Evolutionary conservation across 1,140 invertebrate species (phyloP), one percentile per base, ranked within the genome.

Genomic region (Eriocheir sinensis): DNA sequence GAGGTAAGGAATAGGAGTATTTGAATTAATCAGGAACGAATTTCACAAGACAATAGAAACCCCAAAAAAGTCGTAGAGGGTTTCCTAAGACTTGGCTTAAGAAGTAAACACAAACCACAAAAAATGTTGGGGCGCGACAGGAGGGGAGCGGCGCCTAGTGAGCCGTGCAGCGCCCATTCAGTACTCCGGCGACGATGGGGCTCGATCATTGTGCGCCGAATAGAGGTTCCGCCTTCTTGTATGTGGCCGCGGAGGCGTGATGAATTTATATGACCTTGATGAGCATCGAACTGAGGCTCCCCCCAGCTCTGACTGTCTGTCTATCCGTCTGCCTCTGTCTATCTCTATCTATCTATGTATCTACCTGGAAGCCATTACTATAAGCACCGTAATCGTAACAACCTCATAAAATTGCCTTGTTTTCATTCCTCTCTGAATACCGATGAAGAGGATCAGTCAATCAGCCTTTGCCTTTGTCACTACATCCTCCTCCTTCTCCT

Each of bases 321-420:
- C 83, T 40, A 15, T 40, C 83, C 30, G 15, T 40, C 34, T 41
- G 30, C 30, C 83, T 40, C 40, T 38, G 30, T 40, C 83, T 86
- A 15, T 86, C 83, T 40, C 36, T 86, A 15, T 86, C 83, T 40
- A 21, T 41, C 83, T 40, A 15, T 72, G n/a, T 86, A n/a, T 86
- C 83, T 41, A 0, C 36, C 6, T 41, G 21, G 21, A 21, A 34
- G 30, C 34, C 4, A 17, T 40, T 36, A 36, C 83, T 40, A 15
- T 32, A 34, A 38, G 83, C 30, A 6, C 2, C 6, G 27, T 15
- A 34, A 38, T 34, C 27, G n/a, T n/a, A n/a, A 72, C 60, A 72
- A 21, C 60, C 27, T 72, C 60, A 21, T n/a, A 72, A 21, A 72
- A 72, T 72, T n/a, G 21, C 27, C 60, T 72, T n/a, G 17, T 72